These are phyloP conservation scores for Drosophila teissieri DNA, from an alignment of 1,140 invertebrate species.

Conservation along the genomic window DNA sequence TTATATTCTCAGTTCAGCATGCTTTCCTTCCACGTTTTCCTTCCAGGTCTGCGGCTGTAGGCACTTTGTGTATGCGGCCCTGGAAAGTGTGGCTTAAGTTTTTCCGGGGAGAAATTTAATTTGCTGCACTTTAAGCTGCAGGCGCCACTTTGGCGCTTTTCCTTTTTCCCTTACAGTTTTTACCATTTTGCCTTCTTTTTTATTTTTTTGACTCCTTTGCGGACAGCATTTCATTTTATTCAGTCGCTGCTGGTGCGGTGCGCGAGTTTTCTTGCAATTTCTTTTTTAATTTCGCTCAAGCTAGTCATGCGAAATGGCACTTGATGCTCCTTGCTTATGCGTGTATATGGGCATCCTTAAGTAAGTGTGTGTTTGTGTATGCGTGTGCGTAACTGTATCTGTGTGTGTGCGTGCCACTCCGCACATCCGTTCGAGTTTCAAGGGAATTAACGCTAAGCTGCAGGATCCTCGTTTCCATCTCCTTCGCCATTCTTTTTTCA, in stretches of 20 bases:
- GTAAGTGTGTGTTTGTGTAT: conserved; percentile 16
- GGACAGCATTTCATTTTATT: conserved; percentile 50
- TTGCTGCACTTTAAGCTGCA: conserved; percentile 70
- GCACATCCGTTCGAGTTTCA: conserved; percentile 58
- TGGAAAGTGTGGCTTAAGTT: conserved; percentile 23
- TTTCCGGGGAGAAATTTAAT: conserved; percentile 56
- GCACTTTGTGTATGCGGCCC: conserved; percentile 36
- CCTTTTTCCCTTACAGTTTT: not conserved
- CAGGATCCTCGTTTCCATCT: conserved; percentile 34
- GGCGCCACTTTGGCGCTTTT: conserved; percentile 6
- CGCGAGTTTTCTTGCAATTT: conserved; percentile 65
- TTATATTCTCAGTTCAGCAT: not conserved
- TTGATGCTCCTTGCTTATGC: conserved; percentile 66
- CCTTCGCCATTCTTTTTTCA: conserved; percentile 3
- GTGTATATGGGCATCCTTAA: conserved; percentile 9
- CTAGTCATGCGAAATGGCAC: conserved; percentile 78
- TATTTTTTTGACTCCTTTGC: conserved; percentile 29
- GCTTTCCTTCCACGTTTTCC: not conserved
- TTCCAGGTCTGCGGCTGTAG: not conserved
- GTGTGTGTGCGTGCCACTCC: conserved; percentile 29
- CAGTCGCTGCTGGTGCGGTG: conserved; percentile 11
- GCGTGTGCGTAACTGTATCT: conserved; percentile 10
- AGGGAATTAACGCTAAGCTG: conserved; percentile 79
- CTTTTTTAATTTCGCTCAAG: conserved; percentile 73
- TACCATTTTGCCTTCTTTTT: conserved; percentile 15